phyloP scores from a whole-genome alignment of 1,140 invertebrate species.

The Psix sp. region DNA sequence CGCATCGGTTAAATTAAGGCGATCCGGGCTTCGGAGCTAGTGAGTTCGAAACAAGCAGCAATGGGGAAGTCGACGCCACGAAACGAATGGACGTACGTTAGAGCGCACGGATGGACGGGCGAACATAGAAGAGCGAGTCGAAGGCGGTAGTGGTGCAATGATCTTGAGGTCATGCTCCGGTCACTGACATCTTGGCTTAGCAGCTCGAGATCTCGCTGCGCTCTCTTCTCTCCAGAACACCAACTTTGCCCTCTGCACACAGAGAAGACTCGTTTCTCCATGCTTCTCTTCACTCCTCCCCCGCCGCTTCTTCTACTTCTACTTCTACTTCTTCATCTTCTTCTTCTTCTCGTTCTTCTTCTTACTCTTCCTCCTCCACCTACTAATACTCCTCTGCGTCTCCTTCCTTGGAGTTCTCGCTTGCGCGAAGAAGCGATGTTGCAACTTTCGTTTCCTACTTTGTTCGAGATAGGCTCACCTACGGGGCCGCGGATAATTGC shows the following conservation, averaged over 20 bases:
- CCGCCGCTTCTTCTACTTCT: background rate
- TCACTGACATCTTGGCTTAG: constrained; percentile 70
- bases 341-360: constrained; percentile 4
- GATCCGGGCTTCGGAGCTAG: constrained; percentile 26
- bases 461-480: constrained; percentile 55
- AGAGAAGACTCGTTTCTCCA: constrained; percentile 13
- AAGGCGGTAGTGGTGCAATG: constrained; percentile 69
- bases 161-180: constrained; percentile 72
- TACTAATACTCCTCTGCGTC: background rate
- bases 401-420: background rate
- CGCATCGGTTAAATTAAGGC: constrained; percentile 30
- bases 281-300: constrained; percentile 9
- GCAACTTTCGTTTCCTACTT: constrained; percentile 55
- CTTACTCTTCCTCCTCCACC: constrained; percentile 1
- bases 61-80: constrained; percentile 50
- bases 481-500: constrained; percentile 54
- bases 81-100: constrained; percentile 48
- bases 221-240: constrained; percentile 56
- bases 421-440: constrained; percentile 35
- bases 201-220: constrained; percentile 46
- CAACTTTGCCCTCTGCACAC: constrained; percentile 63
- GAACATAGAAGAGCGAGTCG: constrained; percentile 57
- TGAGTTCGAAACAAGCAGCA: constrained; percentile 28
- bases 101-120: constrained; percentile 42
- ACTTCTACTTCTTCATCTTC: constrained; percentile 2